phyloP scores from a whole-genome alignment of 2,888 invertebrate genomes.

The Meteorus colon region DNA sequence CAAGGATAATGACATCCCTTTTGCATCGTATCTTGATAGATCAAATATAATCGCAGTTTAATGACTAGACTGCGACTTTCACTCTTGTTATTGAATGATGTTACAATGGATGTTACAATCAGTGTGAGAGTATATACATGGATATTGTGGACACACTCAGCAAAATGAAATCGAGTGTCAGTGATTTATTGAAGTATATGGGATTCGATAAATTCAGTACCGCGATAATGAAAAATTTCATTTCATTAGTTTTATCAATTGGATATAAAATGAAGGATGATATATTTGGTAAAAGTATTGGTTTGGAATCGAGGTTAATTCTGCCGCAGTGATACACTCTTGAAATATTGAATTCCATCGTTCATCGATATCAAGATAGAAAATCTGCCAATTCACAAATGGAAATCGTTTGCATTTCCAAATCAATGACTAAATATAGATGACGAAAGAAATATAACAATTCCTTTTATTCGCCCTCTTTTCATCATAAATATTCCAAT shows the following conservation, averaged over 20 bases:
- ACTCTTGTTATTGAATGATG: neutral
- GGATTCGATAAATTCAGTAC: constrained; percentile 1
- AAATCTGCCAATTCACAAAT: constrained; percentile 50
- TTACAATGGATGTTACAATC: neutral
- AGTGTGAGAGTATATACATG: neutral
- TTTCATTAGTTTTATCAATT: constrained; percentile 5
- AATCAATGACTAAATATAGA: constrained; percentile 25
- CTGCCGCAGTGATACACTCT: constrained; percentile 28
- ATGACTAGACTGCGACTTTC: neutral
- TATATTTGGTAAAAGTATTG: constrained; percentile 18
- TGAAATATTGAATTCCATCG: constrained; percentile 35
- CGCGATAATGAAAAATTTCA: neutral
- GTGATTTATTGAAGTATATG: neutral
- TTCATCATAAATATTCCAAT: too few species aligned
- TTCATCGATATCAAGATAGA: constrained; percentile 2
- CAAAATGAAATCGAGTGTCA: constrained; percentile 2
- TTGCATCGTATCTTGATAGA: neutral
- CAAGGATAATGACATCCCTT: constrained; percentile 34
- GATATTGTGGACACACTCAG: neutral
- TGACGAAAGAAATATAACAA: constrained; percentile 6
- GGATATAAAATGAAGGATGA: constrained; percentile 4
- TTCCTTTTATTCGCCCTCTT: too few species aligned
- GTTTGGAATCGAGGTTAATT: constrained; percentile 26
- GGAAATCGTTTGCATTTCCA: constrained; percentile 33
- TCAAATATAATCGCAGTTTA: neutral